Evolutionary conservation across 2,113 vertebrate genomes (phyloP).

Genomic region (Cavia aperea): DNA sequence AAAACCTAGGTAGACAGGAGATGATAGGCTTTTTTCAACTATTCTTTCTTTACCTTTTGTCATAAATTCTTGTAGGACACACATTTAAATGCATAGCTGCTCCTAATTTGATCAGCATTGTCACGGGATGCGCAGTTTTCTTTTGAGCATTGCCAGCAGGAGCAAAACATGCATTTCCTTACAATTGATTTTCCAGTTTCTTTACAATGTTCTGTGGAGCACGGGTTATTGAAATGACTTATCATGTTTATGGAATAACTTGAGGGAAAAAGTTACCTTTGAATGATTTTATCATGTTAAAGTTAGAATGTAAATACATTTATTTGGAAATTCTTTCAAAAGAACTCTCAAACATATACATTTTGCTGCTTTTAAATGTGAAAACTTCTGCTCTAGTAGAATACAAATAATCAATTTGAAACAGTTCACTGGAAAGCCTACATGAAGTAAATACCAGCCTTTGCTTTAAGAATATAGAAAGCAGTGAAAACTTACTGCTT

Average conservation of each 20-base stretch:
- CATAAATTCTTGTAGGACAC: slow-evolving; percentile 22
- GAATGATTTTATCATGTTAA: slow-evolving; percentile 28
- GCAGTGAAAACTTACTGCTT: not conserved
- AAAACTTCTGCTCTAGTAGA: not conserved
- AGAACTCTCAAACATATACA: not conserved
- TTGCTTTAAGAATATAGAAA: not conserved
- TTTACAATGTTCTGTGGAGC: slow-evolving; percentile 62
- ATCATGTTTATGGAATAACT: slow-evolving; percentile 46
- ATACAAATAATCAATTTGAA: not conserved
- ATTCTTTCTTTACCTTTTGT: slow-evolving; percentile 4
- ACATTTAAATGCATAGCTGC: not conserved
- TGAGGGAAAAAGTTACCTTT: slow-evolving; percentile 39
- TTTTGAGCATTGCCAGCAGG: slow-evolving; percentile 33
- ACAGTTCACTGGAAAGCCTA: not conserved
- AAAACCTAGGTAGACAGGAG: not conserved
- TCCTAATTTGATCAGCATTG: slow-evolving; percentile 35
- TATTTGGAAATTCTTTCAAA: slow-evolving; percentile 3
- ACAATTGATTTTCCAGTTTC: slow-evolving; percentile 68
- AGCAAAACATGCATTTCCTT: slow-evolving; percentile 42
- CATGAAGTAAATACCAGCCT: not conserved
- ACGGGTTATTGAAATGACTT: slow-evolving; percentile 64
- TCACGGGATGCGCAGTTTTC: not conserved
- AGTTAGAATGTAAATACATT: not conserved
- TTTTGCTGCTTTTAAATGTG: not conserved
- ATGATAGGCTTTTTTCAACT: not conserved